These are phyloP conservation scores for Spinus olivaceus DNA, from an alignment of 2,797 vertebrate species.

Conservation along the genomic window DNA sequence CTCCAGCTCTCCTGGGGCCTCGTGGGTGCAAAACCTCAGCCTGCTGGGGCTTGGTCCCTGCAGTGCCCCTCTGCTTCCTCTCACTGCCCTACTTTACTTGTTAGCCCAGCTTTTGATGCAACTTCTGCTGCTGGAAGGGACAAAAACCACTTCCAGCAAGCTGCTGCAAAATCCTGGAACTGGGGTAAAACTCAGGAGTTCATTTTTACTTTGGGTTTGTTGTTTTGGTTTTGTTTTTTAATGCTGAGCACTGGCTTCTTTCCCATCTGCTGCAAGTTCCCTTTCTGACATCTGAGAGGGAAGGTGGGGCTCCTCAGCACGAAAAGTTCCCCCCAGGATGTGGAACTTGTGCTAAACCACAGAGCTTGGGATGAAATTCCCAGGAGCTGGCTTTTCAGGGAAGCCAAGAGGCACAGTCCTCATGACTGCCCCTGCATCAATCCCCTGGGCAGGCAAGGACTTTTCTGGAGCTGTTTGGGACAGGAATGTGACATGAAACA, in stretches of 20 bases:
- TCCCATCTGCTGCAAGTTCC: background rate
- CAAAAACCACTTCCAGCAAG: background rate
- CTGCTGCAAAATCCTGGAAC: background rate
- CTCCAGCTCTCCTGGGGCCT: background rate
- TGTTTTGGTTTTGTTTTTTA: background rate
- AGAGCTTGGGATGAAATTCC: background rate
- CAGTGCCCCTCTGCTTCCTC: background rate
- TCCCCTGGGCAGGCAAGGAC: background rate
- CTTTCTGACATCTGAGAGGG: background rate
- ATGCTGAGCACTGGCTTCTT: background rate
- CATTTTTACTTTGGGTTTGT: background rate
- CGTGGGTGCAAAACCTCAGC: background rate
- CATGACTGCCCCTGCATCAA: fast-evolving
- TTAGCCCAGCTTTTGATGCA: background rate
- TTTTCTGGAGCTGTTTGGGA: background rate
- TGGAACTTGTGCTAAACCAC: background rate
- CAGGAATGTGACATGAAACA: background rate
- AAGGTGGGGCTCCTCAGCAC: background rate
- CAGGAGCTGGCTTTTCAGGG: background rate
- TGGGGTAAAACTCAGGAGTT: background rate
- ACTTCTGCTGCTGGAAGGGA: background rate
- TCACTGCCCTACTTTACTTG: background rate
- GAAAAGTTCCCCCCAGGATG: background rate
- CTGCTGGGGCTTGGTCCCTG: background rate
- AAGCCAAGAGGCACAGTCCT: background rate